Base-by-base conservation (phyloP, 2,888 invertebrate species). In the Amphipoea lucens region DNA sequence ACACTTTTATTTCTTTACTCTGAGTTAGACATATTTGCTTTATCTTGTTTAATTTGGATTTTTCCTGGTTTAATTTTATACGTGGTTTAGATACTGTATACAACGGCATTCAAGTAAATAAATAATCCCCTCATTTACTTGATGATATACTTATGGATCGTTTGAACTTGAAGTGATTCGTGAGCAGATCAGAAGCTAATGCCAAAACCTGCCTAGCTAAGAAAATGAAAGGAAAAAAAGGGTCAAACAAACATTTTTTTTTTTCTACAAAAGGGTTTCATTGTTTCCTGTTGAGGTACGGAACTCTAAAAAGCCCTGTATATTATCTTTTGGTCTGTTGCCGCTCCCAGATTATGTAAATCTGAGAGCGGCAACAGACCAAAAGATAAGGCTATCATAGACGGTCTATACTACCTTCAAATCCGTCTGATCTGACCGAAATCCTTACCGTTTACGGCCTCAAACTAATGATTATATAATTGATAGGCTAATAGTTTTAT, bases 1-100 rank as follows among this genome's bases (percentile, higher is more conserved):
- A 69, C 36, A 65, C 54, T 81, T 74, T 78, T 51, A 67, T 51
- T 29, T 29, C 2, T 29, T 67, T 29, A 45, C 20, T n/a, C 17
- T 5, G 69, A 79, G 14, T 79, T 71, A 57, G 48, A 36, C 1
- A 60, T 48, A 40, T 57, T 40, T 79, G 42, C 42, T 65, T 9
- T 17, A 12, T 23, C 11, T 76, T 45, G 20, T 74, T 57, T 74
- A 9, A 1, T 29, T 70, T 54, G 17, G n/a, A 14, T 2, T 68
- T 36, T 40, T 54, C 1, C 17, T 12, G 20, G 17, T 2, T 65
- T 65, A 0, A 23, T 51, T 54, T 23, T 14, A 40, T n/a, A 48
- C 20, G 3, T 29, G 11, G 5, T 17, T 42, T 36, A 54, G 54
- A 20, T 20, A 54, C 20, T 54, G 51, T 51, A 17, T 51, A 51